phyloP scores from a whole-genome alignment of 1,140 invertebrate species.

The Aricia agestis region DNA sequence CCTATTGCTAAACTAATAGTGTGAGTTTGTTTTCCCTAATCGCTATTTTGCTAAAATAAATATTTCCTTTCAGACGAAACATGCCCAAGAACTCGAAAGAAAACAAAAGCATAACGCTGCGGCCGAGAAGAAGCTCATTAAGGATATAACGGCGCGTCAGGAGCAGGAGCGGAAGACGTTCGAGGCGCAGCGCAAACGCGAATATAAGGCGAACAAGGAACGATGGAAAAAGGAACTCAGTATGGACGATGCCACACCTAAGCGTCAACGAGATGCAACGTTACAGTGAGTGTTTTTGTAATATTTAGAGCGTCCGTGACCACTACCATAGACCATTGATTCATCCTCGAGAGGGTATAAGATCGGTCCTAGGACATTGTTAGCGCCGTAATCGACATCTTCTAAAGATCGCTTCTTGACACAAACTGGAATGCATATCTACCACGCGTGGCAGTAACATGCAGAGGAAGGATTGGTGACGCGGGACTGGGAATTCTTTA shows the following conservation, averaged over 20 bases:
- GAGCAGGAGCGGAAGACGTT: constrained; percentile 92
- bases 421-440: too few species aligned
- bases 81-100: constrained; percentile 92
- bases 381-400: too few species aligned
- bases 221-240: constrained; percentile 95
- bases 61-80: constrained; percentile 78
- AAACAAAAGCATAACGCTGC: constrained; percentile 91
- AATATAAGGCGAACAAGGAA: constrained; percentile 99
- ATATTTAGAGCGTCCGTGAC: neutral
- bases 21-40: too few species aligned
- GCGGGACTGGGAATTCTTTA: too few species aligned
- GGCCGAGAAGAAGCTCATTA: constrained; percentile 94
- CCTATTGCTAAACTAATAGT: too few species aligned
- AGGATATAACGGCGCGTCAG: constrained; percentile 93
- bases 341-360: too few species aligned
- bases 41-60: too few species aligned
- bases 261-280: constrained; percentile 93
- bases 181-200: constrained; percentile 94
- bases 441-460: too few species aligned
- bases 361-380: too few species aligned
- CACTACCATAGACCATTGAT: too few species aligned
- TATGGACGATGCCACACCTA: constrained; percentile 93
- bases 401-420: too few species aligned
- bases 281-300: constrained; percentile 80
- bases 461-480: too few species aligned